Evolutionary conservation across 2,888 invertebrate genomes (phyloP).

Genomic region (Seira sanloemensis): DNA sequence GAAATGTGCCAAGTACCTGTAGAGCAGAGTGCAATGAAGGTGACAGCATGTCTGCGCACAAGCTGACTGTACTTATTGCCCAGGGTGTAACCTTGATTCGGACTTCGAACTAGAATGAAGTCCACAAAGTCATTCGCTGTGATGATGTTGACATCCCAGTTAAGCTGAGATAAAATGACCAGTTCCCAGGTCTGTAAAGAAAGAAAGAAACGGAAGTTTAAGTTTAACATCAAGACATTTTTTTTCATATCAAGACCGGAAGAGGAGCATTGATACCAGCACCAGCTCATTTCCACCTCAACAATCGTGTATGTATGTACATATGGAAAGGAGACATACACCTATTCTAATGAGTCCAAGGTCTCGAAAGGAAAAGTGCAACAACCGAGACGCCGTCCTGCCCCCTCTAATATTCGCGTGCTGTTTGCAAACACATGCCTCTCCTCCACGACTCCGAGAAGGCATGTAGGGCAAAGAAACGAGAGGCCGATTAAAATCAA

Average conservation of each 20-base stretch:
- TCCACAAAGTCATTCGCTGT: constrained; percentile 90
- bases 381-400: constrained; percentile 21
- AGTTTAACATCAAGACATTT: constrained; percentile 33
- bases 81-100: constrained; percentile 67
- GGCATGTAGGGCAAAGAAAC: constrained; percentile 22
- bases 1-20: constrained; percentile 84
- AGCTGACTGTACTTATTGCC: constrained; percentile 78
- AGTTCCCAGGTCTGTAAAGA: constrained; percentile 86
- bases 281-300: neutral
- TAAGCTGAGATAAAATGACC: constrained; percentile 83
- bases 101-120: constrained; percentile 83
- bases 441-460: neutral
- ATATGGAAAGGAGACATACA: too few relatives aligned
- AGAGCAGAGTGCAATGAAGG: constrained; percentile 86
- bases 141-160: constrained; percentile 87
- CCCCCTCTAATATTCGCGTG: neutral
- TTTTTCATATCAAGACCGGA: neutral
- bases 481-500: constrained; percentile 47
- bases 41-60: constrained; percentile 85
- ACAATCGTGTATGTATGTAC: too few relatives aligned
- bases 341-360: too few relatives aligned
- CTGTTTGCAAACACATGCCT: neutral
- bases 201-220: constrained; percentile 57
- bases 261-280: too few relatives aligned
- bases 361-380: constrained; percentile 35